Base-by-base conservation (phyloP, 2,113 vertebrate genomes). In the Tupaia tana region DNA sequence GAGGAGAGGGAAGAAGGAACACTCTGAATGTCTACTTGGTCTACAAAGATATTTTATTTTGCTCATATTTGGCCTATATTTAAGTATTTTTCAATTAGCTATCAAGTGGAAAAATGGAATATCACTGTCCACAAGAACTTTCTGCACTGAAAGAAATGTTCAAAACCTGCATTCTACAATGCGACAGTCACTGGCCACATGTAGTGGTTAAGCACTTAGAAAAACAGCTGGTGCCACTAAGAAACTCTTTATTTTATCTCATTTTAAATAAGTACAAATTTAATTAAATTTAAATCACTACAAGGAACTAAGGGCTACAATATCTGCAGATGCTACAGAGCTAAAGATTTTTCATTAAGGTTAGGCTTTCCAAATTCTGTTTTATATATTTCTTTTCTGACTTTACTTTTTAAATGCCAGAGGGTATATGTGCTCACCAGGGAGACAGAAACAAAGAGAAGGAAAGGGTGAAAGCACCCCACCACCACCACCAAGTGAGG, bases 31-130 rank as follows among this genome's bases (percentile, higher is more conserved):
- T 58, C 70, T 27, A 59, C 31, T 7, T 58, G 18, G 3, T 66
- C 70, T 71, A 66, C 25, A 90, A 64, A 93, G 27, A 31, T 82
- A 56, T 25, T 94, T 90, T n/a, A 92, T 70, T 85, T 67, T 31
- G 22, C 34, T 27, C 43, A 43, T 43, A 43, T 43, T 43, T 43
- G 56, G 6, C 22, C 34, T 56, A n/a, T 27, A 73, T 61, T 22
- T 78, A 78, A 75, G 25, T 54, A 59, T 86, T 75, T 94, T 89
- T 64, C 61, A 58, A 58, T 58, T 66, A 24, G 63, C 77, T 77
- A 59, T 25, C 82, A 78, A 71, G 75, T 59, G 29, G 63, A 82
- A 86, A 92, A 81, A 24, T 64, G 27, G 16, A 7, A 18, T 29
- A 11, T 18, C 10, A 31, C 0, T 9, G 15, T 73, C 92, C 67